Evolutionary conservation across 2,797 vertebrate species (phyloP).

Genomic region (Danio choprae): DNA sequence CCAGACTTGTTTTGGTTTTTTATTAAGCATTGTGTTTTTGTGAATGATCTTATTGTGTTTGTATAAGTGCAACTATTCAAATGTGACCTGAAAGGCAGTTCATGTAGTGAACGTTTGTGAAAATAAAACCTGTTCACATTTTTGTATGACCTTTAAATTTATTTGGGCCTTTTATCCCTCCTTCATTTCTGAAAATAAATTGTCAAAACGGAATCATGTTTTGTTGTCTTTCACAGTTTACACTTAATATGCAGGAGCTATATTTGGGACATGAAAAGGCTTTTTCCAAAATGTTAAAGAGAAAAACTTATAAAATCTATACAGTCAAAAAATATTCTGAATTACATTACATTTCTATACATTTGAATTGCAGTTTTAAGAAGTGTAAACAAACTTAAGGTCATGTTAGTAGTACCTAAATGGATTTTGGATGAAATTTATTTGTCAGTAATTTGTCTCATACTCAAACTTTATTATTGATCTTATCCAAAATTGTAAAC

Average conservation of each 20-base stretch:
- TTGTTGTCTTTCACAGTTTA: not conserved
- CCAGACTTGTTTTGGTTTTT: conserved; percentile 16
- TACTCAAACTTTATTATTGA: no score
- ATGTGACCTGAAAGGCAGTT: conserved; percentile 49
- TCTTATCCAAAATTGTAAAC: no score
- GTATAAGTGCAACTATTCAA: conserved; percentile 46
- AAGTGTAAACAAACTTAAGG: no score
- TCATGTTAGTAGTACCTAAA: no score
- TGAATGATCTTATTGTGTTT: conserved; percentile 32
- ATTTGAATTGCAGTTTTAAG: no score
- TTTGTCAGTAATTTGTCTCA: no score
- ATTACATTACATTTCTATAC: no score
- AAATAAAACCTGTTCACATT: conserved; percentile 59
- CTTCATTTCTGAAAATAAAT: conserved; percentile 58
- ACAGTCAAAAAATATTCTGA: no score
- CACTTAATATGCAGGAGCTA: not conserved
- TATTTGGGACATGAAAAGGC: not conserved
- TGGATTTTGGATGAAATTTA: no score
- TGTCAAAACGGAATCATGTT: conserved; percentile 65
- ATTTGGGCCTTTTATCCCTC: conserved; percentile 68
- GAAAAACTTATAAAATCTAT: no score
- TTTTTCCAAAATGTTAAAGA: not conserved
- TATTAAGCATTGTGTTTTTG: conserved; percentile 16
- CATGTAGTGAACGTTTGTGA: conserved; percentile 43
- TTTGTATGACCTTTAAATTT: conserved; percentile 60